These are phyloP conservation scores for Limosa lapponica DNA, from an alignment of 2,797 vertebrate species.

Conservation along the genomic window DNA sequence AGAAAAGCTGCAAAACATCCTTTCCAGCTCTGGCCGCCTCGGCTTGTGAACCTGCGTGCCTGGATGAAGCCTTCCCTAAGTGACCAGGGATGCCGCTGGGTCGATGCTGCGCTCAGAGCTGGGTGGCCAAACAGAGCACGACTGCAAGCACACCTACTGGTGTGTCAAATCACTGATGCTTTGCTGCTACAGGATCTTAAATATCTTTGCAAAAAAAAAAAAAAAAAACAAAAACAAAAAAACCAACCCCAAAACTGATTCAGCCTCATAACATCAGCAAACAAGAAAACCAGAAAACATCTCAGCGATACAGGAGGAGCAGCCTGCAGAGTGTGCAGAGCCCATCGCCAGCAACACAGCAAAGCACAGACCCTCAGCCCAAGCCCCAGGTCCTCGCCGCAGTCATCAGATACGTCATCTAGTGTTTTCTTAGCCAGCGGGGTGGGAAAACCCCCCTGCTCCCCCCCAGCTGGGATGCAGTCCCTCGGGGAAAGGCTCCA, in stretches of 20 bases:
- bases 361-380: neutral
- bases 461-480: neutral
- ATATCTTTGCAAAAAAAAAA: neutral
- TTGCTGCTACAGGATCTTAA: neutral
- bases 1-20: neutral
- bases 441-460: neutral
- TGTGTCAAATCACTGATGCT: neutral
- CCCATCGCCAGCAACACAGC: accelerated
- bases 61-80: accelerated
- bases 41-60: neutral
- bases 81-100: accelerated
- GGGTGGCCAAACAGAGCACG: accelerated
- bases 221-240: no score
- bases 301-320: neutral
- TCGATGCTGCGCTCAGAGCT: neutral
- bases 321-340: neutral
- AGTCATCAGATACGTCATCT: accelerated
- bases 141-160: accelerated
- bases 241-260: neutral
- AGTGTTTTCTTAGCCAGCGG: accelerated
- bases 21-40: neutral
- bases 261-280: neutral
- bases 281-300: neutral
- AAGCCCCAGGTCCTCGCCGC: neutral
- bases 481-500: neutral